These are phyloP conservation scores for Ectropis grisescens DNA, from an alignment of 1,140 invertebrate species.

Conservation along the genomic window DNA sequence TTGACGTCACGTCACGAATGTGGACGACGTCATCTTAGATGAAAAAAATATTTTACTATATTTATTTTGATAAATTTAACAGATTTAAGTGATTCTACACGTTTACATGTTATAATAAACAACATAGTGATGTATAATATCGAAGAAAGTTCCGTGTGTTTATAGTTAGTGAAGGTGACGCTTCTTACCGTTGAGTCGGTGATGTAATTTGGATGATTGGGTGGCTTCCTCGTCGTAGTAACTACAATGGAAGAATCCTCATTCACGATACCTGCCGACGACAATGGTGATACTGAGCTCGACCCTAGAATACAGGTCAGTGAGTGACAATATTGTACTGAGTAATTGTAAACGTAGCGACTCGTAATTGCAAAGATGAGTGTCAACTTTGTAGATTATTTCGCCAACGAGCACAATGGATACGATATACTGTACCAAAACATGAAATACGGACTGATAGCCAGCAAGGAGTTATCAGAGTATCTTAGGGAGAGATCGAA, in stretches of 20 bases:
- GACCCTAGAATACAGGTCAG: conserved; percentile 72
- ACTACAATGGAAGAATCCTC: conserved; percentile 68
- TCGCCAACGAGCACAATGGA: conserved; percentile 85
- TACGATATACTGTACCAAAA: conserved; percentile 98
- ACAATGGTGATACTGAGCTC: conserved; percentile 69
- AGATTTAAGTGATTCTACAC: conserved; percentile 18
- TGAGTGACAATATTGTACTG: conserved; percentile 58
- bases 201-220: conserved; percentile 68
- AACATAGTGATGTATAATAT: conserved; percentile 17
- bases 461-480: conserved; percentile 95
- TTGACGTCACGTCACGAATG: conserved; percentile 60
- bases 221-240: conserved; percentile 53
- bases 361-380: conserved; percentile 64
- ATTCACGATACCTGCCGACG: conserved; percentile 66
- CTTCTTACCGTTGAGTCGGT: conserved; percentile 55
- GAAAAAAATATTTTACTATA: conserved; percentile 40
- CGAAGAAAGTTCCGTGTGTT: conserved; percentile 19
- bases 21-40: conserved; percentile 62
- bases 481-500: conserved; percentile 93
- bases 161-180: conserved; percentile 41
- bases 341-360: conserved; percentile 39
- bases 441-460: conserved; percentile 96
- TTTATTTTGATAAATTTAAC: conserved; percentile 40
- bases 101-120: conserved; percentile 15
- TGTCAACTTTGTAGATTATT: conserved; percentile 70